Percentiles rank a stretch among this genome's conserved stretches.
These are phyloP conservation scores for Torymus auratus DNA, from an alignment of 2,888 invertebrate genomes.

Conservation along the genomic window DNA sequence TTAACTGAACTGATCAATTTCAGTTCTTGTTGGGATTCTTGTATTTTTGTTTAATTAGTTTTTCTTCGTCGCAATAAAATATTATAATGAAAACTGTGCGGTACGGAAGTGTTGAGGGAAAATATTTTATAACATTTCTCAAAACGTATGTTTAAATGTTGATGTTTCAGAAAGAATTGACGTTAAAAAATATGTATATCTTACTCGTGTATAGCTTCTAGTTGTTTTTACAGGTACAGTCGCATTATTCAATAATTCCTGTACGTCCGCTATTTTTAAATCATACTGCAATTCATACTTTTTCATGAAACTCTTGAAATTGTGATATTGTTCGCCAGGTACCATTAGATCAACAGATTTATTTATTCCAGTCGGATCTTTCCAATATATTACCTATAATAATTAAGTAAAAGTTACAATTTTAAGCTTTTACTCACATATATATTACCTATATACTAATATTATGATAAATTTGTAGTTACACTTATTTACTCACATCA, in stretches of 20 bases:
- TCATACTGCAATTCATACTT: constrained; percentile 73
- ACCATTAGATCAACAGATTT: constrained; percentile 80
- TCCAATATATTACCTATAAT: constrained; percentile 63
- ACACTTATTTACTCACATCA: constrained; percentile 1
- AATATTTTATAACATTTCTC: no score
- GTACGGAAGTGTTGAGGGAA: no score
- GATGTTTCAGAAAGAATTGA: neutral
- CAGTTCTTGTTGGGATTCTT: neutral
- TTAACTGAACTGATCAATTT: neutral
- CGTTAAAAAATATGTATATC: neutral
- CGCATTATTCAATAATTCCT: constrained; percentile 74
- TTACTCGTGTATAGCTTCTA: neutral
- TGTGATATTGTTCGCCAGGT: constrained; percentile 77
- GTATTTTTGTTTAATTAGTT: neutral
- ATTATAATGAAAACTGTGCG: neutral
- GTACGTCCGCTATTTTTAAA: constrained; percentile 80
- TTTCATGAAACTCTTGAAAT: constrained; percentile 77
- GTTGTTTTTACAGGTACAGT: neutral
- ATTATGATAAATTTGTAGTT: neutral
- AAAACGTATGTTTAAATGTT: neutral
- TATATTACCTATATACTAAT: neutral
- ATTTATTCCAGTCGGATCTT: constrained; percentile 68
- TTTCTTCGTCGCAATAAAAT: neutral
- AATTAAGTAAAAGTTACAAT: neutral
- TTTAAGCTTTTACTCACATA: neutral